Evolutionary conservation across 1,140 invertebrate genomes (phyloP).

Genomic region (Oryctes rhinoceros): DNA sequence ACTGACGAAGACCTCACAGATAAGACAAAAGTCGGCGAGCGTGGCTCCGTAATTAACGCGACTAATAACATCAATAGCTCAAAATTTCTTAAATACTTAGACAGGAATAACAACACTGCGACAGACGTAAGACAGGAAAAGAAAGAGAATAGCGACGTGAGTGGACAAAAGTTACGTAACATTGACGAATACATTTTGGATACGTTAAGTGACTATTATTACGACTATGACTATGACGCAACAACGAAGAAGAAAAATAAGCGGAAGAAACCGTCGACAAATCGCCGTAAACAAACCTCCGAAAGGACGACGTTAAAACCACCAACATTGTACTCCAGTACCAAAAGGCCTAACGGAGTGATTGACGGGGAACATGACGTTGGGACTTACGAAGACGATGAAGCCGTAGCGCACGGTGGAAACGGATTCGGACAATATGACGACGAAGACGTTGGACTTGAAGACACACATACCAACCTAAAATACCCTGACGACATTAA

Average conservation of each 20-base stretch:
- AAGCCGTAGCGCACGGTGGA: neutral
- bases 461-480: conserved; percentile 41
- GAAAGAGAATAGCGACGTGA: neutral
- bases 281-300: neutral
- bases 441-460: conserved; percentile 29
- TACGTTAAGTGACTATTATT: conserved; percentile 21
- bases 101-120: too few relatives aligned
- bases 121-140: neutral
- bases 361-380: neutral
- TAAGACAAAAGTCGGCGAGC: neutral
- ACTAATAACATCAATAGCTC: too few relatives aligned
- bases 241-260: conserved; percentile 9
- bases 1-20: neutral
- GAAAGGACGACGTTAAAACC: neutral
- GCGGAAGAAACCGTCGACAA: neutral
- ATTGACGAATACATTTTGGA: conserved; percentile 36
- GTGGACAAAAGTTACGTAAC: neutral
- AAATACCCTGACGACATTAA: conserved; percentile 45
- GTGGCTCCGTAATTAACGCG: neutral
- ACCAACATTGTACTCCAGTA: neutral
- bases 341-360: neutral
- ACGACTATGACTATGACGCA: conserved; percentile 31
- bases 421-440: neutral
- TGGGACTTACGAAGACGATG: neutral
- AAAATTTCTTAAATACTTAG: too few relatives aligned